Percentiles rank a stretch among this genome's conserved stretches.
Conservation (phyloP, 2,113 vertebrate genomes). For the Phoenicopterus ruber region DNA sequence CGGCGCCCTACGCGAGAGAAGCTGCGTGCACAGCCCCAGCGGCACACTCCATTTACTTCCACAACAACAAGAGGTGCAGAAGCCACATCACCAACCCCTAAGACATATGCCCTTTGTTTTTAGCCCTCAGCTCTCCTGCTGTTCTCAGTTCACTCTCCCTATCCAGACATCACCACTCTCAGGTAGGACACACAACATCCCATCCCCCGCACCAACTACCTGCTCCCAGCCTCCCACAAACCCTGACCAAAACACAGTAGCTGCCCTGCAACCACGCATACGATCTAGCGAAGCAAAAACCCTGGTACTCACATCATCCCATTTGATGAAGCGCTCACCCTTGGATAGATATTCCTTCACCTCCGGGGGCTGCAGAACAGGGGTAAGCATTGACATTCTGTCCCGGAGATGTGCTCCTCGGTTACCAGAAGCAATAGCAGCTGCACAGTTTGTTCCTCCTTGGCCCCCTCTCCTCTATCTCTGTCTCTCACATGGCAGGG, state of each 20-base stretch:
- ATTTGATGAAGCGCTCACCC: conserved; percentile 93
- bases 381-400: conserved; percentile 83
- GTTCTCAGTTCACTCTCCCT: not conserved
- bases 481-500: conserved; percentile 65
- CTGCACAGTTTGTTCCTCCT: not conserved
- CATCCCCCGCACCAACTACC: too few relatives aligned
- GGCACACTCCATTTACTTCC: not conserved
- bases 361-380: conserved; percentile 75
- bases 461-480: conserved; percentile 26
- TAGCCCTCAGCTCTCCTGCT: not conserved
- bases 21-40: not conserved
- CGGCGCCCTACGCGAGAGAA: not conserved
- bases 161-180: not conserved
- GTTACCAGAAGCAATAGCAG: not conserved
- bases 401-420: not conserved
- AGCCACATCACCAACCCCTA: not conserved
- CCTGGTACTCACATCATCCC: conserved; percentile 90
- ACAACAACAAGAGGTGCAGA: not conserved
- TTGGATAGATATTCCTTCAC: conserved; percentile 89
- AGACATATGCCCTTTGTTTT: not conserved
- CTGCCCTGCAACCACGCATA: not conserved
- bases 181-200: fast-evolving
- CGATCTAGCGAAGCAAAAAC: not conserved
- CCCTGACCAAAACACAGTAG: fast-evolving
- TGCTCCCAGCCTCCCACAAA: not conserved